Conservation (phyloP, 1,140 invertebrate species). For the Meloidogyne chitwoodi region DNA sequence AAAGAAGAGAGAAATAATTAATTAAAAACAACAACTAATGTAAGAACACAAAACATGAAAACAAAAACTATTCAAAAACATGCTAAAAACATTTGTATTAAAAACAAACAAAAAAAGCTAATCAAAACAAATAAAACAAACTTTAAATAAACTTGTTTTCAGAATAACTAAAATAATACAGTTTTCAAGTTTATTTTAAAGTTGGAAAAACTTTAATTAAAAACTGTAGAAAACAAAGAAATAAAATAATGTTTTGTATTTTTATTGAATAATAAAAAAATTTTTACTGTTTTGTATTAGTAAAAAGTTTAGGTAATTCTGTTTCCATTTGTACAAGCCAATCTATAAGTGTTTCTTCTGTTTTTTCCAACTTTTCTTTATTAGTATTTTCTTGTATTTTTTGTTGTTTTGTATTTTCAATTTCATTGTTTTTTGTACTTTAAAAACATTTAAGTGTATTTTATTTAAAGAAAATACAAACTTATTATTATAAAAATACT, state of each 20-base stretch:
- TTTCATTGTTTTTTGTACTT: neutral
- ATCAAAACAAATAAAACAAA: no score
- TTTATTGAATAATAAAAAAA: no score
- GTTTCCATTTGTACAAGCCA: neutral
- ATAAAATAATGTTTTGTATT: no score
- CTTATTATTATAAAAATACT: constrained; percentile 52
- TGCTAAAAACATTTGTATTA: no score
- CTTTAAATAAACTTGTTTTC: neutral
- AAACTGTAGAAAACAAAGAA: no score
- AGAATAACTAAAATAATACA: neutral
- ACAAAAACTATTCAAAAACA: no score
- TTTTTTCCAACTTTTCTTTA: neutral
- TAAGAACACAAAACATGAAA: no score
- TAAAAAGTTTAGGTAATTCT: constrained; percentile 5
- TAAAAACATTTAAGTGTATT: neutral
- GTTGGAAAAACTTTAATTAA: neutral
- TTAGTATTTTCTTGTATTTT: neutral
- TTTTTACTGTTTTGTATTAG: neutral
- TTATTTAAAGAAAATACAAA: neutral
- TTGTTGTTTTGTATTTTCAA: constrained; percentile 9
- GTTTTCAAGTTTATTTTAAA: neutral
- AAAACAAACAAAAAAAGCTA: neutral
- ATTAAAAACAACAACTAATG: no score
- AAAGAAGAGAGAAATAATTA: neutral
- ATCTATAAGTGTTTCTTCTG: neutral